These are phyloP conservation scores for Takifugu bimaculatus DNA, from an alignment of 2,113 vertebrate genomes.

Conservation along the genomic window DNA sequence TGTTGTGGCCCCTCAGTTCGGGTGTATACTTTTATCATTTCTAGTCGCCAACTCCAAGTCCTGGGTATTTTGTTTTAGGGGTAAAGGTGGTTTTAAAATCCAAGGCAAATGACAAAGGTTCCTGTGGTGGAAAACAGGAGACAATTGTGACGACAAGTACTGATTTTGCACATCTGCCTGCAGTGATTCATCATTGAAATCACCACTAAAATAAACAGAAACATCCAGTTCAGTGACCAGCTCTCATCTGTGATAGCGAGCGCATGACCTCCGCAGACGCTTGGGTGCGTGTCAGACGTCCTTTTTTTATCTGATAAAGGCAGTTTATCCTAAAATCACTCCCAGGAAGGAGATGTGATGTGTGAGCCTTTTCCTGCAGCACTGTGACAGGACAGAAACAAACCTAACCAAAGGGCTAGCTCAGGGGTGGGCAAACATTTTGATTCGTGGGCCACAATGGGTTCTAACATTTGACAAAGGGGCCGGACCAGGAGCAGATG, in stretches of 20 bases:
- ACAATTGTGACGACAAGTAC: not conserved
- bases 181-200: slow-evolving; percentile 11
- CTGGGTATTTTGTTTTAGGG: no score
- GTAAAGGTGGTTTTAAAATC: no score
- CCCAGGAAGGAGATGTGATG: slow-evolving; percentile 20
- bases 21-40: no score
- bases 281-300: slow-evolving; percentile 37
- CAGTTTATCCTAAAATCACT: slow-evolving; percentile 42
- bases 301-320: slow-evolving; percentile 49
- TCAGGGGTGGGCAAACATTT: no score
- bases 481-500: no score
- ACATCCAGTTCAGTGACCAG: not conserved
- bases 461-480: no score
- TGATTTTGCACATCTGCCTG: not conserved
- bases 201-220: slow-evolving; percentile 19
- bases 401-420: no score
- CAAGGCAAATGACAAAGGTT: slow-evolving; percentile 11
- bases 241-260: slow-evolving; percentile 6
- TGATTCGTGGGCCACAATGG: no score
- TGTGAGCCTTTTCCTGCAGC: slow-evolving; percentile 37
- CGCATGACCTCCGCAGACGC: slow-evolving; percentile 29
- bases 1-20: no score
- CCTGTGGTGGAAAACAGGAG: not conserved
- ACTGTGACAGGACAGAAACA: no score
- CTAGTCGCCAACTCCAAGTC: no score